Evolutionary conservation across 1,140 invertebrate species (phyloP).

Genomic region (Ctenoplectra terminalis): DNA sequence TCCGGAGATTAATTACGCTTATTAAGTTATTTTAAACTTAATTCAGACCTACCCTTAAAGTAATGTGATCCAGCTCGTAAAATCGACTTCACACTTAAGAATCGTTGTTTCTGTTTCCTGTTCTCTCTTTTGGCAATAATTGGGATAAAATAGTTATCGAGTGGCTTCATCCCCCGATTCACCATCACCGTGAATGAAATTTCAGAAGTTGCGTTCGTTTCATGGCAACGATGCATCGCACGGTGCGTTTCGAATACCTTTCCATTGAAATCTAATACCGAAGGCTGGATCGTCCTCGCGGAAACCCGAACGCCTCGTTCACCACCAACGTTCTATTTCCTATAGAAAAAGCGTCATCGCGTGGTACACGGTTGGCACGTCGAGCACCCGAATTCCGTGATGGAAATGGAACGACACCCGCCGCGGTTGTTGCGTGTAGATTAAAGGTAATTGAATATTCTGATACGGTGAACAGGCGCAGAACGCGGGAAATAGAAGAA

Average conservation of each 20-base stretch:
- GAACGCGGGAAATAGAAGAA: not conserved
- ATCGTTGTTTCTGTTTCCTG: too few species aligned
- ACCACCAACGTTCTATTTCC: constrained; percentile 18
- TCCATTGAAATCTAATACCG: constrained; percentile 36
- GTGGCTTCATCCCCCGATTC: not conserved
- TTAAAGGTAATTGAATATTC: constrained; percentile 37
- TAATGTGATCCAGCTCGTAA: too few species aligned
- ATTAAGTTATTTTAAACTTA: too few species aligned
- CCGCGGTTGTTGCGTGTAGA: not conserved
- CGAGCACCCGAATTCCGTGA: not conserved
- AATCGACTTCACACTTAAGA: too few species aligned
- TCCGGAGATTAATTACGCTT: too few species aligned
- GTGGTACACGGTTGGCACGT: not conserved
- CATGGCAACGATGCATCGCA: too few species aligned
- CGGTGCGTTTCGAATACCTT: not conserved
- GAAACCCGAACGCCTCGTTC: constrained; percentile 20
- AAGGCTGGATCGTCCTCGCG: not conserved
- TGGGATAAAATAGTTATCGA: not conserved
- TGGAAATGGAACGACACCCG: not conserved
- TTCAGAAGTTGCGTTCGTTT: not conserved
- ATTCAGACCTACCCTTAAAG: too few species aligned
- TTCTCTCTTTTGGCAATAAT: too few species aligned
- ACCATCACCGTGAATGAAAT: not conserved
- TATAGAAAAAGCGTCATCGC: not conserved
- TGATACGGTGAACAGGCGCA: not conserved